A percentile compares a stretch with the other conserved stretches of the same genome.
These are phyloP conservation scores for Reticulitermes speratus DNA, from an alignment of 1,140 invertebrate genomes.

Conservation along the genomic window DNA sequence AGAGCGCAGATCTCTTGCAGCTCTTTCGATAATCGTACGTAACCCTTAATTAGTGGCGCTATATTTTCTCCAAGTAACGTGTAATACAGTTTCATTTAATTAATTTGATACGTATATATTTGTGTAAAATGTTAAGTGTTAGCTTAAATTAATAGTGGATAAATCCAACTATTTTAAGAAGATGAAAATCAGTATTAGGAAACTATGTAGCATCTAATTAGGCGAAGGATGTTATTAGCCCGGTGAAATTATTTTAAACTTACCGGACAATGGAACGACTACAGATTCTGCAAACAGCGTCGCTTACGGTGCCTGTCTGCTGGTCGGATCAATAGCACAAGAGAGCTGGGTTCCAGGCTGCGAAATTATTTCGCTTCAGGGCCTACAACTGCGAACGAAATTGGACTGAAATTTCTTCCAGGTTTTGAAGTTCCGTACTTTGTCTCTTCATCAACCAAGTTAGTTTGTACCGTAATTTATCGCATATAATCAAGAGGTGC, in stretches of 20 bases:
- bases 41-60: no score
- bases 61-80: no score
- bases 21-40: no score
- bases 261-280: background rate
- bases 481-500: no score
- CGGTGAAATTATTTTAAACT: background rate
- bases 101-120: no score
- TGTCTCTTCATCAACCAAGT: no score
- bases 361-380: background rate
- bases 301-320: background rate
- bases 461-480: no score
- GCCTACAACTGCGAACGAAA: background rate
- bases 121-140: no score
- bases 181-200: background rate
- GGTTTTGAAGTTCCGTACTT: no score
- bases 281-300: background rate
- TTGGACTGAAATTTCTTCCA: no score
- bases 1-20: no score
- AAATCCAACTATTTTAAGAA: background rate
- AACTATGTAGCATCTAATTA: background rate
- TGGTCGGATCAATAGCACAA: background rate
- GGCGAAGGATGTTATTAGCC: background rate
- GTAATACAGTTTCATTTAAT: no score
- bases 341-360: slow-evolving; percentile 11
- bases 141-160: background rate